A percentile compares a stretch with the other conserved stretches of the same genome.
These are phyloP conservation scores for Chionodraco myersi DNA, from an alignment of 2,113 vertebrate species.

Conservation along the genomic window DNA sequence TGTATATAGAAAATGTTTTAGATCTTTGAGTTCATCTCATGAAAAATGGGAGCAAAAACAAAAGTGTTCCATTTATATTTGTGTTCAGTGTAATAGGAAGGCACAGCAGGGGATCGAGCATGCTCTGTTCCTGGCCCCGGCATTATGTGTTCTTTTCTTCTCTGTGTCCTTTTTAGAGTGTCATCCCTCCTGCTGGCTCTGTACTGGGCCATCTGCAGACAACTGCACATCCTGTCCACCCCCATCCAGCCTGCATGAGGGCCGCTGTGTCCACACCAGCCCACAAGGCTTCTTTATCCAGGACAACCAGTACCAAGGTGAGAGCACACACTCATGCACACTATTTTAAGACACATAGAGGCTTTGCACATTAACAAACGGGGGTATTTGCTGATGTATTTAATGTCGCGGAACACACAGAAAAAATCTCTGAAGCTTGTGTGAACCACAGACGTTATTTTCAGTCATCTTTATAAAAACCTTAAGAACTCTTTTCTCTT, in stretches of 20 bases:
- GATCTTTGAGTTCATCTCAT: too few species aligned
- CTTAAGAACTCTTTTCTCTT: not conserved
- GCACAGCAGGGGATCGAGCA: not conserved
- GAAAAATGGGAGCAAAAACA: too few species aligned
- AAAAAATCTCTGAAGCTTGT: not conserved
- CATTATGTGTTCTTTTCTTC: not conserved
- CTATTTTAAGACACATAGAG: too few species aligned
- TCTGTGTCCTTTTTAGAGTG: slow-evolving; percentile 84
- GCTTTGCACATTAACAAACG: too few species aligned
- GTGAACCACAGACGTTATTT: too few species aligned
- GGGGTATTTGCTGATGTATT: too few species aligned
- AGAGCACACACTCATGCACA: slow-evolving; percentile 35
- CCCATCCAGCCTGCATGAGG: slow-evolving; percentile 77
- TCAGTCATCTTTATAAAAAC: not conserved
- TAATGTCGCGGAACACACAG: too few species aligned
- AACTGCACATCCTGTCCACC: slow-evolving; percentile 86
- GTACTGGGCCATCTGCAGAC: slow-evolving; percentile 77
- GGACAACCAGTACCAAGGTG: slow-evolving; percentile 82
- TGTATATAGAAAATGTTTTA: too few species aligned
- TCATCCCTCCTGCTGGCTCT: slow-evolving; percentile 86
- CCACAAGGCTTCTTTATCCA: slow-evolving; percentile 82
- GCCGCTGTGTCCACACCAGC: slow-evolving; percentile 83
- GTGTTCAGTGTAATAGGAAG: not conserved
- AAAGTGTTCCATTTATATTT: too few species aligned
- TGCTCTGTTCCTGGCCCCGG: not conserved